These are phyloP conservation scores for Microctenopoma stevenorrisi DNA, from an alignment of 2,797 vertebrate genomes.

Conservation along the genomic window DNA sequence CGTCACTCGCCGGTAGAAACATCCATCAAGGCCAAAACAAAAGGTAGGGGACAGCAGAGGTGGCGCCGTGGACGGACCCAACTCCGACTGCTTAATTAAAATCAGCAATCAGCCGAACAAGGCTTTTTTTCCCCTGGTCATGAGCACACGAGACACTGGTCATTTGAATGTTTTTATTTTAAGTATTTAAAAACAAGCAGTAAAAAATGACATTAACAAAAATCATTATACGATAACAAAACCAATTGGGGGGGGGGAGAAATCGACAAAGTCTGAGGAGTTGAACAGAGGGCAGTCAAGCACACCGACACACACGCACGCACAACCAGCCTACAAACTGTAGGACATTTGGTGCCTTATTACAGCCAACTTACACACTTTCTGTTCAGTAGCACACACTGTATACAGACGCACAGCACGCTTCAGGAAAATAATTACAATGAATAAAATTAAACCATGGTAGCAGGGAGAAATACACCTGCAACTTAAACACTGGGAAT, in stretches of 20 bases:
- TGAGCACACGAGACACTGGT: conserved; percentile 9
- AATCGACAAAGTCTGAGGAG: conserved; percentile 42
- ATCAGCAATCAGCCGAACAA: no score
- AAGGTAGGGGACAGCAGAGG: background rate
- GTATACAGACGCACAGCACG: conserved; percentile 63
- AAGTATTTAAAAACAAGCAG: conserved; percentile 89
- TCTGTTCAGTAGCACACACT: conserved; percentile 71
- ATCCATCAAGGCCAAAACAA: conserved; percentile 53
- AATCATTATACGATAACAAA: conserved; percentile 75
- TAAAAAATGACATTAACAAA: conserved; percentile 79
- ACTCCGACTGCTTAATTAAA: no score
- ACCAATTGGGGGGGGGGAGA: conserved; percentile 51
- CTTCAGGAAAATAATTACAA: conserved; percentile 61
- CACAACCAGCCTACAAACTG: conserved; percentile 55
- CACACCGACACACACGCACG: conserved; percentile 54
- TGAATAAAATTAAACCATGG: conserved; percentile 56
- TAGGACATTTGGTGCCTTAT: conserved; percentile 54
- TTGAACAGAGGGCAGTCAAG: conserved; percentile 53
- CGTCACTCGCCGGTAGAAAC: conserved; percentile 26
- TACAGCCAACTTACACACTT: conserved; percentile 59
- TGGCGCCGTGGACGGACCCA: background rate
- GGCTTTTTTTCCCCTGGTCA: background rate
- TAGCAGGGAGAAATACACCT: conserved; percentile 57
- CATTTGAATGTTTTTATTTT: conserved; percentile 83
- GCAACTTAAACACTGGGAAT: conserved; percentile 80